phyloP scores from a whole-genome alignment of 2,888 invertebrate genomes.

The Allophyes oxyacanthae region DNA sequence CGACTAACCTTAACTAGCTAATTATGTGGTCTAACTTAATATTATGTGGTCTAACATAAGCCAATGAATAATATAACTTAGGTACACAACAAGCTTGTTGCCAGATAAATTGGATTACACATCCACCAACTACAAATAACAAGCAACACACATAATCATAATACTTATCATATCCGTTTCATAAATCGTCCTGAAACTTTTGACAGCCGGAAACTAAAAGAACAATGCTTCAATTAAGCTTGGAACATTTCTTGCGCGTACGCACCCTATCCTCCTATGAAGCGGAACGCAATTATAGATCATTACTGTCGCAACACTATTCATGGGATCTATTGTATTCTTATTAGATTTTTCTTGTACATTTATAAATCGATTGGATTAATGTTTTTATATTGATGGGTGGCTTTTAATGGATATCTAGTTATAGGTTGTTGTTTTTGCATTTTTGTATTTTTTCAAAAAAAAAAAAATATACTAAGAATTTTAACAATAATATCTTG shows the following conservation, averaged over 20 bases:
- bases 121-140: too few relatives aligned
- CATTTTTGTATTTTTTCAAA: too few relatives aligned
- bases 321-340: constrained; percentile 67
- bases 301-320: constrained; percentile 55
- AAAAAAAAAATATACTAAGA: too few relatives aligned
- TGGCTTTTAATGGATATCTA: constrained; percentile 9
- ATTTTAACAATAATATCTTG: too few relatives aligned
- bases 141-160: too few relatives aligned
- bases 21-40: too few relatives aligned
- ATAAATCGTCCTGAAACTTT: constrained; percentile 49
- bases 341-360: constrained; percentile 56
- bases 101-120: too few relatives aligned
- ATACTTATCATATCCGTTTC: constrained; percentile 1
- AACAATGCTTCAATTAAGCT: constrained; percentile 62
- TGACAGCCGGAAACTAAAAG: constrained; percentile 61
- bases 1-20: too few relatives aligned
- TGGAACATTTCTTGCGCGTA: constrained; percentile 57
- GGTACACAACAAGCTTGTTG: too few relatives aligned
- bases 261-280: constrained; percentile 55
- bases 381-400: constrained; percentile 26
- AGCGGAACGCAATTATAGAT: constrained; percentile 54
- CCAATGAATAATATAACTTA: too few relatives aligned
- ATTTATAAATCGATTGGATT: constrained; percentile 38
- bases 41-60: too few relatives aligned
- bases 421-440: constrained; percentile 5